phyloP scores from a whole-genome alignment of 2,888 invertebrate species.

The Leptura quadrifasciata region DNA sequence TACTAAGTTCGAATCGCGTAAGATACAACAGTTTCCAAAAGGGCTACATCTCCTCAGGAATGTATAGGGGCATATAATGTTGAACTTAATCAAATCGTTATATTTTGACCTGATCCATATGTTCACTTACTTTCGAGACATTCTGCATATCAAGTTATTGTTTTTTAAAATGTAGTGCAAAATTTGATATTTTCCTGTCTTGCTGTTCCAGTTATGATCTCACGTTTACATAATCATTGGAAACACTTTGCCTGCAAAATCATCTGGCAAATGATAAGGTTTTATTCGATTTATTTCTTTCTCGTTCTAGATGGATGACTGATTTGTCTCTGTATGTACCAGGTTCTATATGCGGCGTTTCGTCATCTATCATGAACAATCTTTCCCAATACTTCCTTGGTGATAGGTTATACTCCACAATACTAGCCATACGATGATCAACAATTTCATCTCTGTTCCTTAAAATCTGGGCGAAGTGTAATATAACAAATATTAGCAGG shows the following conservation, averaged over 20 bases:
- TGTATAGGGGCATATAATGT: too few species aligned
- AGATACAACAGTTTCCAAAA: too few species aligned
- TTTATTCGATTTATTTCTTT: background rate
- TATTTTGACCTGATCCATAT: background rate
- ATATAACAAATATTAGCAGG: conserved; percentile 48
- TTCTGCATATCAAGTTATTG: too few species aligned
- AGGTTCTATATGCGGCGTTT: conserved; percentile 56
- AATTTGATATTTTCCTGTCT: background rate
- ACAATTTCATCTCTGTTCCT: conserved; percentile 53
- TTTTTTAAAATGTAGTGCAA: background rate
- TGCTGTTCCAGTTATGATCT: background rate
- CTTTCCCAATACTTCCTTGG: conserved; percentile 54
- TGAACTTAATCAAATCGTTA: too few species aligned
- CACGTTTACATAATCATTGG: background rate
- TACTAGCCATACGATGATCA: conserved; percentile 57
- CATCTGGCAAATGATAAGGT: background rate
- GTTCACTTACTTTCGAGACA: too few species aligned
- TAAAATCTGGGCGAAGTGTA: conserved; percentile 47
- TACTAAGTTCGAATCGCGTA: too few species aligned
- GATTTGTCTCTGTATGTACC: conserved; percentile 22
- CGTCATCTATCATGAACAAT: conserved; percentile 53
- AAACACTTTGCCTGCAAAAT: background rate
- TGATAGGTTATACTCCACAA: conserved; percentile 51
- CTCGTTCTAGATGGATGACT: background rate
- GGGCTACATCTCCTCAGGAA: too few species aligned